Percentiles rank a stretch among this genome's conserved stretches.
Evolutionary conservation across 1,140 invertebrate species (phyloP).

Genomic region (Odontomachus brunneus): DNA sequence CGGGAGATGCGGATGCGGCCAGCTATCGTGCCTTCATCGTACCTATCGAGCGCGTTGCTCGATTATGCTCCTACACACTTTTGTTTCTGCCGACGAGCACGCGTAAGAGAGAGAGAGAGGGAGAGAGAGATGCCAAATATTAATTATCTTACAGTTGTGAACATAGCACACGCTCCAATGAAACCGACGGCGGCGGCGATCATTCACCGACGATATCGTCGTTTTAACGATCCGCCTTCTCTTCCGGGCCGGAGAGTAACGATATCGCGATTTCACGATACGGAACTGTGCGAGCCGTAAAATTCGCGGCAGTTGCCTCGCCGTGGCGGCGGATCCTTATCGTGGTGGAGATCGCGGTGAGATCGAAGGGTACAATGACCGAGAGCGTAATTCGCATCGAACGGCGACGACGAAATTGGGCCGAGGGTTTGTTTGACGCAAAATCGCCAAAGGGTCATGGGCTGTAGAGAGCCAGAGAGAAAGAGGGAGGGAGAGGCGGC

Average conservation of each 20-base stretch:
- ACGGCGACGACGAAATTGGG: constrained; percentile 39
- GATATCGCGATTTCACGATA: constrained; percentile 41
- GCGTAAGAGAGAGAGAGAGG: no score
- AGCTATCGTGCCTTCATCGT: not conserved
- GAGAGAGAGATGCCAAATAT: not conserved
- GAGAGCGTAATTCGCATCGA: not conserved
- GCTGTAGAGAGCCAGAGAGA: no score
- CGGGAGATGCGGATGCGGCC: not conserved
- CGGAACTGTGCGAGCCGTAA: constrained; percentile 42
- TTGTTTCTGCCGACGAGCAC: not conserved
- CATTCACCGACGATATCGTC: constrained; percentile 8
- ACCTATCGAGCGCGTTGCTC: not conserved
- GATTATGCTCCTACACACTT: no score
- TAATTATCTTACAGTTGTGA: not conserved
- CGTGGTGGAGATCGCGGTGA: constrained; percentile 2
- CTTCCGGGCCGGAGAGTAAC: constrained; percentile 9
- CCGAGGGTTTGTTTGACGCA: constrained; percentile 1
- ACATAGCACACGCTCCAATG: not conserved
- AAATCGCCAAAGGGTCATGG: not conserved
- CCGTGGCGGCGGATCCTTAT: constrained; percentile 24
- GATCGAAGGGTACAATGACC: constrained; percentile 52
- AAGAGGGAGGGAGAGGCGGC: no score
- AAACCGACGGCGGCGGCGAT: constrained; percentile 5
- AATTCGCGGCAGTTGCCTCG: constrained; percentile 35
- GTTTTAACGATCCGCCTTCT: constrained; percentile 22